A percentile compares a stretch with the other conserved stretches of the same genome.
phyloP scores from a whole-genome alignment of 2,797 vertebrate species.

The Phrynocephalus forsythii region DNA sequence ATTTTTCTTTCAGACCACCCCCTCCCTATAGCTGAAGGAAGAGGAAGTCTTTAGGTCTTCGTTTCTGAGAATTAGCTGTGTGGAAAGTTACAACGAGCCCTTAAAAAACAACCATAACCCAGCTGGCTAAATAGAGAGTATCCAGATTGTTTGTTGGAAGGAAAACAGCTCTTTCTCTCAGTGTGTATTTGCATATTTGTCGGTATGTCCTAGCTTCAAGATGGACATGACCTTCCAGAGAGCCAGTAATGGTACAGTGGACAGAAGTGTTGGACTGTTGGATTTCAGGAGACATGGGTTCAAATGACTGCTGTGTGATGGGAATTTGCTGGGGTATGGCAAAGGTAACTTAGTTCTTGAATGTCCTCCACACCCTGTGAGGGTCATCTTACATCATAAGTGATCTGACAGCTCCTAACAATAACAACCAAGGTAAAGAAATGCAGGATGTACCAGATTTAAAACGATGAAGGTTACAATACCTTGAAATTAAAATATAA shows the following conservation, averaged over 20 bases:
- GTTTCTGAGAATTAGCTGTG: conserved; percentile 55
- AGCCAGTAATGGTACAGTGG: no score
- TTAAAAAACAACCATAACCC: conserved; percentile 27
- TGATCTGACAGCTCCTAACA: no score
- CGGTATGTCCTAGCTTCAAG: no score
- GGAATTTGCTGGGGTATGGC: no score
- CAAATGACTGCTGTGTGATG: no score
- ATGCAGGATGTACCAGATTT: conserved; percentile 15
- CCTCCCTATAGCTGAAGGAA: conserved; percentile 53
- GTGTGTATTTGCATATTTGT: not conserved
- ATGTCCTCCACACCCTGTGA: no score
- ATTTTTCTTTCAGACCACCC: conserved; percentile 16
- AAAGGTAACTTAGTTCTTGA: no score
- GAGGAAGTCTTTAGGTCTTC: conserved; percentile 61
- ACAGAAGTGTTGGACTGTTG: no score
- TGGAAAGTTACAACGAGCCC: conserved; percentile 66
- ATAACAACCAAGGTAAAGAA: conserved; percentile 29
- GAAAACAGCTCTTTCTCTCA: not conserved
- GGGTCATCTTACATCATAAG: no score
- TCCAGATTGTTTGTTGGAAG: conserved; percentile 55
- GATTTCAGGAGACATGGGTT: no score
- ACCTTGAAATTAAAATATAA: not conserved
- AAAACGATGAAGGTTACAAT: no score
- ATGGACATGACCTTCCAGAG: no score
- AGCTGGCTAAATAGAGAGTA: conserved; percentile 34